Conservation (phyloP, 2,888 invertebrate genomes). For the Cryptocephalus primarius region DNA sequence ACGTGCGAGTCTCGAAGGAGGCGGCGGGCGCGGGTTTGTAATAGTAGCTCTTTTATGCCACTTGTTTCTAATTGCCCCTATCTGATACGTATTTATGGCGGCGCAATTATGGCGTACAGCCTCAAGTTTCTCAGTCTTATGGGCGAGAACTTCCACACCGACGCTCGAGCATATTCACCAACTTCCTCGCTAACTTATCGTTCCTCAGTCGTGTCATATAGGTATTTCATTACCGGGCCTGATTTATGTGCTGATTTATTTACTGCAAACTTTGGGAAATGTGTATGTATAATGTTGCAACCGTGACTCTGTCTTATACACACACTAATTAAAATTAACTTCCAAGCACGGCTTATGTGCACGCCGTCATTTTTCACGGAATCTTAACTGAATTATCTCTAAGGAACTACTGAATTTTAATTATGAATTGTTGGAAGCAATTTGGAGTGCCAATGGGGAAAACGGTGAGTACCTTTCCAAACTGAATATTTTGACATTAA, state of each 20-base stretch:
- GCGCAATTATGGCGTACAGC: conserved; percentile 33
- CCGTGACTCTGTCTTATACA: conserved; percentile 5
- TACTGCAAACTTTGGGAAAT: conserved; percentile 26
- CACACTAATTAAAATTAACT: conserved; percentile 24
- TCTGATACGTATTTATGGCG: conserved; percentile 37
- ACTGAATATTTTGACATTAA: too few species aligned
- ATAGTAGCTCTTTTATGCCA: conserved; percentile 4
- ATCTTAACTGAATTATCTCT: too few species aligned
- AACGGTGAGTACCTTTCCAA: too few species aligned
- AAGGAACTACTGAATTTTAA: too few species aligned
- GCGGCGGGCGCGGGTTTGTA: too few species aligned
- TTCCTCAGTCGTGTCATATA: conserved; percentile 32
- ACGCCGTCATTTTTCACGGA: too few species aligned
- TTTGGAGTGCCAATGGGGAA: too few species aligned
- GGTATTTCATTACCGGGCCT: conserved; percentile 37
- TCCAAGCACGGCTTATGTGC: conserved; percentile 2
- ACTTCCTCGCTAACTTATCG: conserved; percentile 28
- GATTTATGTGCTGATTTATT: conserved; percentile 34
- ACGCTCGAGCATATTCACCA: conserved; percentile 27
- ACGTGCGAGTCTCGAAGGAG: too few species aligned
- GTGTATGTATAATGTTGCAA: conserved; percentile 10
- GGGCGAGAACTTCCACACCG: conserved; percentile 23
- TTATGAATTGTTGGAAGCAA: too few species aligned
- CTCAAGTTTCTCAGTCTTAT: conserved; percentile 26
- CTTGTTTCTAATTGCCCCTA: conserved; percentile 34